Evolutionary conservation across 2,113 vertebrate genomes (phyloP), one percentile per base, ranked within the genome.

Genomic region (Chlorocebus sabaeus): DNA sequence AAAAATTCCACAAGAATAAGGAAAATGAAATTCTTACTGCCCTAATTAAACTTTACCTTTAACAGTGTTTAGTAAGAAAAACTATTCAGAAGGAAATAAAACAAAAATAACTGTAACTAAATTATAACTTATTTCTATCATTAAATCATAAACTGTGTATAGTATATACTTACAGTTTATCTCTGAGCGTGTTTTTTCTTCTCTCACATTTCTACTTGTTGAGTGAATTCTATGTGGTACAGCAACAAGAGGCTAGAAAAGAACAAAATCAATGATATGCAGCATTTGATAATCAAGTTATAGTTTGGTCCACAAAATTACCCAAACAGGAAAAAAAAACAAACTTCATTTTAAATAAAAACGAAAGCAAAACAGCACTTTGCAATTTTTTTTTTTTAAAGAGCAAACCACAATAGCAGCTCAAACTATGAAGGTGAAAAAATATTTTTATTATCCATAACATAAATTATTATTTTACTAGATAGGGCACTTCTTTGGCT

Each of bases 191-290:
- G 99, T 99, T 98, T 99, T 99, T 95, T 99, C 99, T 98, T 99
- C 99, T 97, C 99, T 99, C 50, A 99, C 99, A 92, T 99, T 99
- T 98, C 99, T 99, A 98, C 99, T 99, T 78, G 99, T 99, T 30
- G 99, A 99, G 48, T 99, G 99, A 98, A 99, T 99, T 97, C 99
- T 99, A 96, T 99, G 99, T 96, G 99, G 99, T 94, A 99, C 99
- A 4, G 99, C 97, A 90, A 99, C 99, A 20, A 99, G 99, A 96
- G 99, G 99, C 99, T 99, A 93, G n/a, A 98, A 98, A 96, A 97
- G 3, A 97, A 81, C 89, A 95, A 83, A 55, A 98, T 9, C 43
- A 95, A 3, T 13, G 90, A 88, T 57, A 83, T 10, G 87, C 3
- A 59, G 25, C 55, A 73, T 94, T 16, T 94, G 78, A 93, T 22